phyloP scores from a whole-genome alignment of 2,888 invertebrate species.

The Lithodes maja region DNA sequence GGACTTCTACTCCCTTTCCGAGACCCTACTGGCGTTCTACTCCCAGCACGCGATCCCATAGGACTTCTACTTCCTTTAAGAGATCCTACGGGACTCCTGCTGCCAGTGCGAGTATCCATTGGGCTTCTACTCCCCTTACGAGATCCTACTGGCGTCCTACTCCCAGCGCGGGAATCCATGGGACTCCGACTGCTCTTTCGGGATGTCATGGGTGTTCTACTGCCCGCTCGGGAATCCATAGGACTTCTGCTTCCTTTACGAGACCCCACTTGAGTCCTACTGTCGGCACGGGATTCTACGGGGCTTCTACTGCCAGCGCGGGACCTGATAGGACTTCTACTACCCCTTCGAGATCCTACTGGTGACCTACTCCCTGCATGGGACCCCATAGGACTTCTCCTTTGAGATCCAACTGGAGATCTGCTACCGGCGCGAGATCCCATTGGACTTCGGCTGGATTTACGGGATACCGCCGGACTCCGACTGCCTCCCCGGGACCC shows the following conservation, averaged over 20 bases:
- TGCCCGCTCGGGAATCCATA: neutral
- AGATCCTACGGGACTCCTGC: conserved; percentile 21
- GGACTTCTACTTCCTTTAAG: conserved; percentile 39
- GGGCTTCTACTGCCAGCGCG: neutral
- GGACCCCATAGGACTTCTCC: neutral
- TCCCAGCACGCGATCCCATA: conserved; percentile 25
- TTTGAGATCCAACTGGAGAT: neutral
- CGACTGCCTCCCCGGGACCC: conserved; percentile 32
- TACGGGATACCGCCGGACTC: conserved; percentile 1
- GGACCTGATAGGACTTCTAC: too few species aligned
- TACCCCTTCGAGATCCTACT: conserved; percentile 8
- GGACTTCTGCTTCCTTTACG: neutral
- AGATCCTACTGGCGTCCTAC: conserved; percentile 21
- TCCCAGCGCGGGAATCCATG: neutral
- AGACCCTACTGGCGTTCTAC: conserved; percentile 19
- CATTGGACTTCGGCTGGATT: too few species aligned
- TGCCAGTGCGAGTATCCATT: neutral
- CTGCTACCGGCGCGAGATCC: neutral
- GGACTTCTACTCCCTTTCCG: conserved; percentile 21
- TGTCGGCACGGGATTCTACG: neutral
- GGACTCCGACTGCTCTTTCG: neutral
- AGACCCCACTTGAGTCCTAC: neutral
- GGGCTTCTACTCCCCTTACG: conserved; percentile 32
- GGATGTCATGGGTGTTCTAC: conserved; percentile 6
- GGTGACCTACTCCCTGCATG: neutral